Evolutionary conservation across 2,113 vertebrate species (phyloP), one percentile per base, ranked within the genome.

Genomic region (Antennarius striatus): DNA sequence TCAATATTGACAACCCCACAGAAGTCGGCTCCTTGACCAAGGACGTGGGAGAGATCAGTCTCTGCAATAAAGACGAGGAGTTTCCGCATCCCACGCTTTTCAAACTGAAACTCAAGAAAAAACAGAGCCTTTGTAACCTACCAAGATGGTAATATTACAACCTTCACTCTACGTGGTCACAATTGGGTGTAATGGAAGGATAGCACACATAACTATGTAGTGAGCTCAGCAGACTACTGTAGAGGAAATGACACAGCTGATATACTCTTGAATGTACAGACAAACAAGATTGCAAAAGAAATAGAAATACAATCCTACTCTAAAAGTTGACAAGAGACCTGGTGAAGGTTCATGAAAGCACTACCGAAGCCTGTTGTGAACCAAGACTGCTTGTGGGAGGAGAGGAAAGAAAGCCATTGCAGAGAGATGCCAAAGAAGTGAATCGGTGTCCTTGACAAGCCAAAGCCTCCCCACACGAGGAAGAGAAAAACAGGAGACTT

Each of bases 181-280:
- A 39, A 56, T 63, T 58, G 50, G 10, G 55, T 49, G 43, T 55
- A 59, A 67, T 49, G 59, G 43, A 46, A 73, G 56, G 47, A 40
- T 50, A 77, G 56, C 1, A 12, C 12, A 36, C 29, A 48, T 28
- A 36, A 54, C 61, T 15, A 56, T 46, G 55, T 53, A 47, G 60
- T 68, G 67, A 72, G 46, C 65, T 73, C 62, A 73, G 64, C 77
- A 79, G 4, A 42, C 61, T 59, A 63, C 65, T 57, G 61, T 5
- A 6, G 71, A 85, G 81, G 86, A 86, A 84, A 77, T 32, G 2
- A 74, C 70, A 84, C 4, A 12, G 17, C 30, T 10, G 36, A 53
- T 13, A 64, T 49, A 56, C 46, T 62, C 13, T 51, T 52, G 52
- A 13, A 8, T 2, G 12, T 56, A 49, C 49, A 71, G 61, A 52